These are phyloP conservation scores for Tylochromis polylepis DNA, from an alignment of 2,113 vertebrate species.

Conservation along the genomic window DNA sequence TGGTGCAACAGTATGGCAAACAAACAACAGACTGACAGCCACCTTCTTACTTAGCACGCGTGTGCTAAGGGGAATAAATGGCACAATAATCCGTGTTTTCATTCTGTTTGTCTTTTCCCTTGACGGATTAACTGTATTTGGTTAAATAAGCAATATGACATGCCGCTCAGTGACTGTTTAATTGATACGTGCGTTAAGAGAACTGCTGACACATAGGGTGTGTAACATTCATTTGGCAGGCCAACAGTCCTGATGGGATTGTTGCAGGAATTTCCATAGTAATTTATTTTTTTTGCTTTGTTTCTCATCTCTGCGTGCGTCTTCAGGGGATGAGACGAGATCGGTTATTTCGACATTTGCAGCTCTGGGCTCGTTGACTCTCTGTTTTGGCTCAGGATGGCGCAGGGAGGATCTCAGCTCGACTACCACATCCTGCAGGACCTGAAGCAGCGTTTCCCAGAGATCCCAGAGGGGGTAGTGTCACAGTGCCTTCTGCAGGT, in stretches of 20 bases:
- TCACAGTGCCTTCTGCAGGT: constrained; percentile 98
- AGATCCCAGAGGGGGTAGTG: constrained; percentile 95
- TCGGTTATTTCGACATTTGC: constrained; percentile 77
- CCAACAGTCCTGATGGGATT: background rate
- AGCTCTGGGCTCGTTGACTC: constrained; percentile 83
- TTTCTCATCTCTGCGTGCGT: background rate
- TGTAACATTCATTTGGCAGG: background rate
- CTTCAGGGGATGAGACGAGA: constrained; percentile 81
- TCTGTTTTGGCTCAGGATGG: constrained; percentile 84
- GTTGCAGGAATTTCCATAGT: background rate
- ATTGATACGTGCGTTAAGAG: background rate
- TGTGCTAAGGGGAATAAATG: background rate
- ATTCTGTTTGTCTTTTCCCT: background rate
- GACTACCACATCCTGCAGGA: constrained; percentile 95
- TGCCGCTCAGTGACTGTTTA: background rate
- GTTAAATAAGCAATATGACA: background rate
- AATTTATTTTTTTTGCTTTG: background rate
- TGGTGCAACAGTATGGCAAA: constrained; percentile 45
- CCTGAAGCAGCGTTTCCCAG: constrained; percentile 95
- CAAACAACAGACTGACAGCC: constrained; percentile 42
- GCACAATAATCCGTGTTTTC: background rate
- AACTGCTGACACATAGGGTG: constrained; percentile 41
- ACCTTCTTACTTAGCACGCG: background rate
- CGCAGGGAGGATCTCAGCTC: constrained; percentile 88
- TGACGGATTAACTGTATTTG: background rate